Base-by-base conservation (phyloP, 2,888 invertebrate genomes). In the Apantesis nais region DNA sequence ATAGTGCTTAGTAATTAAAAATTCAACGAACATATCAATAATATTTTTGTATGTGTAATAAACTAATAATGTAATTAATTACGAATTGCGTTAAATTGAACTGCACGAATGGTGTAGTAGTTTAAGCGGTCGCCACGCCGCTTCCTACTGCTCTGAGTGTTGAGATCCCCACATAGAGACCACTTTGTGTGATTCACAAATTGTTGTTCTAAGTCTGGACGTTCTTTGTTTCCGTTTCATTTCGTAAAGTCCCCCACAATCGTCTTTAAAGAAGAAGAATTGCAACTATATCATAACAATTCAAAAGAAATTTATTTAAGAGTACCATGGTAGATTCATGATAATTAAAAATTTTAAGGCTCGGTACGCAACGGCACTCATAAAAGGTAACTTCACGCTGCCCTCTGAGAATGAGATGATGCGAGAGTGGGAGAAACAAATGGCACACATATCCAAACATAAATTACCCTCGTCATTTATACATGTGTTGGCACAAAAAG, bases 381-480 rank as follows among this genome's bases (percentile, higher is more conserved):
- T 92, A 31, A 88, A 89, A 74, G 94, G 93, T 1, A 91, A 93
- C 77, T 95, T 94, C 77, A 89, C 89, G 0, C 78, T 94, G 1
- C 94, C 95, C 0, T 74, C 92, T 0, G 87, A 83, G 1, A 89
- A 91, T 9, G 85, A 85, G 64, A 94, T 95, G 95, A 86, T 93
- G 88, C 81, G 82, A 19, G 91, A 92, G 29, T 94, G 91, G 92
- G 92, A 92, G 77, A 85, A 74, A 37, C 83, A 85, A 22, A 89
- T 79, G 1, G 90, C 93, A 64, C 67, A 55, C 2, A 77, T 93
- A 22, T 77, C 72, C 19, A 86, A 89, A 0, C 89, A 76, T 44
- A 90, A 92, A 3, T 82, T 83, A 1, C 89, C 90, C 0, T 41
- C 90, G 58, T 90, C 90, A 3, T 88, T 85, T 22, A 85, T 95